Conservation (phyloP, 2,888 invertebrate species). For the Pycnomerus fuliginosus region DNA sequence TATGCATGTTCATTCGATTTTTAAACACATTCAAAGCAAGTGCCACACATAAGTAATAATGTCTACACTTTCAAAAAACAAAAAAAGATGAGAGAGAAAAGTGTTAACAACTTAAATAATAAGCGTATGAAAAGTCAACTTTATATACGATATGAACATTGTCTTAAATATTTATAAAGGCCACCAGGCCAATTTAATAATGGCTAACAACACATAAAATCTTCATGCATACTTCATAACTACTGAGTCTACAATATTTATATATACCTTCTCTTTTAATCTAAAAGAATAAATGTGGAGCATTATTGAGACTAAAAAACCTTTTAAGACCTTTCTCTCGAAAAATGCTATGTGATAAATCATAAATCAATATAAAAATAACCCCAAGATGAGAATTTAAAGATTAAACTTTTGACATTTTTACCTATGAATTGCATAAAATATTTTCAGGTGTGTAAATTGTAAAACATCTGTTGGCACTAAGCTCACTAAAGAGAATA, state of each 20-base stretch:
- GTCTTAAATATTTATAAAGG: conserved; percentile 25
- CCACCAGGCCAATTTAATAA: conserved; percentile 31
- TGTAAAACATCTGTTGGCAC: conserved; percentile 41
- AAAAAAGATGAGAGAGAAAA: conserved; percentile 16
- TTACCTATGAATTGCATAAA: too few species aligned
- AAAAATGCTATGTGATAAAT: too few species aligned
- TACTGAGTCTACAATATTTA: conserved; percentile 13
- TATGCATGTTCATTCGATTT: conserved; percentile 18
- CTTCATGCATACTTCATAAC: conserved; percentile 18
- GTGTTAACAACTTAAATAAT: conserved; percentile 14
- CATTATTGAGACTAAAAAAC: too few species aligned
- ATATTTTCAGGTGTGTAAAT: conserved; percentile 9
- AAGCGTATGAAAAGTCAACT: conserved; percentile 7
- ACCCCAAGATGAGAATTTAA: too few species aligned
- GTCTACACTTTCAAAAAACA: conserved; percentile 4
- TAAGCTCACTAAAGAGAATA: conserved; percentile 42
- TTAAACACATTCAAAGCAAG: conserved; percentile 34
- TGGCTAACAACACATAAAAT: conserved; percentile 27
- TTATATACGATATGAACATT: conserved; percentile 10
- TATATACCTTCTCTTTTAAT: too few species aligned
- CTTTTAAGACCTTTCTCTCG: too few species aligned
- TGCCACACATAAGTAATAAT: conserved; percentile 29
- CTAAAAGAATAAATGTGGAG: too few species aligned
- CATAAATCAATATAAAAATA: too few species aligned
- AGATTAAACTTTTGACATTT: too few species aligned